Base-by-base conservation (phyloP, 2,113 vertebrate species). In the Marmota flaviventris region DNA sequence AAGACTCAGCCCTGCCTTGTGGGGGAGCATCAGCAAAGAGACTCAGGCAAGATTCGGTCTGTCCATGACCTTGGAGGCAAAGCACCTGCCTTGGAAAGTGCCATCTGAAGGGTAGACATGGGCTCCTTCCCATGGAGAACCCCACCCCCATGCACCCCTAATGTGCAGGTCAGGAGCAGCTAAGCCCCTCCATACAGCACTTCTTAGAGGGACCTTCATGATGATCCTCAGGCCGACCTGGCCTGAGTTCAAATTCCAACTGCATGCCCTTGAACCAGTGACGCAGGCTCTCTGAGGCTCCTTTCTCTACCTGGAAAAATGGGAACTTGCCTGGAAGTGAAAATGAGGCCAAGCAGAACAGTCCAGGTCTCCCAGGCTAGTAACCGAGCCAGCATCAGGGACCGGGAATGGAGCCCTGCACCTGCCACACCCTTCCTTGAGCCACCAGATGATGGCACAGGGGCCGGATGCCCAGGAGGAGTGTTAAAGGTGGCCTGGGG, bases 221-320 rank as follows among this genome's bases (percentile, higher is more conserved):
- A 5, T 90, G 63, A 78, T 10, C 42, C 45, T 89, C 72, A 69
- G 51, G 39, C 8, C 56, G 42, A 72, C 8, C 5, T 37, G 83
- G 39, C 22, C 37, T 67, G 58, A 79, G 24, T 77, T 56, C 70
- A 83, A 58, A 77, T 81, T 56, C 45, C 63, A 78, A 9, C 27
- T 83, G 63, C 29, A 84, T 39, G 14, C 89, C 67, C 65, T 85
- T 70, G 81, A 89, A 63, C 63, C 77, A 70, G 73, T 58, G 51
- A 69, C 61, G 90, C 56, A 32, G 27, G 25, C 56, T 95, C 84
- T 90, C 73, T 39, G 85, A 53, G 48, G 48, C 45, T 56, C n/a
- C 11, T 51, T 73, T 92, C 69, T 75, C 91, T 34, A 70, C 42
- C 58, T 32, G 51, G 51, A 51, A 53, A 45, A 81, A 67, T 0